Evolutionary conservation across 2,888 invertebrate genomes (phyloP).

Genomic region (Diarsia brunnea): DNA sequence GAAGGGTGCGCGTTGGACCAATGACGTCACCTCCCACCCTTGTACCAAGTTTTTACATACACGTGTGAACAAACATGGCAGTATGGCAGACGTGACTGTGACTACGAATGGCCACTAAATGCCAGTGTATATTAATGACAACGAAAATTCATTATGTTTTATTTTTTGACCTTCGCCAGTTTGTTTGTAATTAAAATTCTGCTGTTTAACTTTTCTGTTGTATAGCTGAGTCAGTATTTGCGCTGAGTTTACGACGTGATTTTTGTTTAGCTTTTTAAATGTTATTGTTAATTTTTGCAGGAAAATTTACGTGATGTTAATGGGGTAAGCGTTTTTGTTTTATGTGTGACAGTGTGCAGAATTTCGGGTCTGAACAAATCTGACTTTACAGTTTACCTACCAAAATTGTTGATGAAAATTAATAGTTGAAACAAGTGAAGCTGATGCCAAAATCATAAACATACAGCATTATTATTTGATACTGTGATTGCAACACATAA

Average conservation of each 20-base stretch:
- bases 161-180: conserved; percentile 59
- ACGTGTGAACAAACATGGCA: conserved; percentile 74
- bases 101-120: conserved; percentile 73
- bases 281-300: conserved; percentile 59
- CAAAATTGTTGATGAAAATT: not conserved
- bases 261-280: conserved; percentile 65
- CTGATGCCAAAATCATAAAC: not conserved
- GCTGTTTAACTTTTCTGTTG: conserved; percentile 65
- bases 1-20: conserved; percentile 86
- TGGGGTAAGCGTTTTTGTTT: conserved; percentile 28
- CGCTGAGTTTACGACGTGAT: conserved; percentile 58
- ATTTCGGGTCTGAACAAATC: not conserved
- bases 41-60: conserved; percentile 69
- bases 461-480: not conserved
- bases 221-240: conserved; percentile 62
- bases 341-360: conserved; percentile 15
- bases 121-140: conserved; percentile 65
- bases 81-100: conserved; percentile 73
- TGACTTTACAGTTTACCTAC: not conserved
- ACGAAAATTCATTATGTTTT: conserved; percentile 63
- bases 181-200: conserved; percentile 66
- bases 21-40: conserved; percentile 82
- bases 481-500: not conserved
- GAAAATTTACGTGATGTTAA: conserved; percentile 52
- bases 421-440: not conserved